Evolutionary conservation across 2,797 vertebrate genomes (phyloP), one percentile per base, ranked within the genome.

Genomic region (Pseudomugil gertrudae): DNA sequence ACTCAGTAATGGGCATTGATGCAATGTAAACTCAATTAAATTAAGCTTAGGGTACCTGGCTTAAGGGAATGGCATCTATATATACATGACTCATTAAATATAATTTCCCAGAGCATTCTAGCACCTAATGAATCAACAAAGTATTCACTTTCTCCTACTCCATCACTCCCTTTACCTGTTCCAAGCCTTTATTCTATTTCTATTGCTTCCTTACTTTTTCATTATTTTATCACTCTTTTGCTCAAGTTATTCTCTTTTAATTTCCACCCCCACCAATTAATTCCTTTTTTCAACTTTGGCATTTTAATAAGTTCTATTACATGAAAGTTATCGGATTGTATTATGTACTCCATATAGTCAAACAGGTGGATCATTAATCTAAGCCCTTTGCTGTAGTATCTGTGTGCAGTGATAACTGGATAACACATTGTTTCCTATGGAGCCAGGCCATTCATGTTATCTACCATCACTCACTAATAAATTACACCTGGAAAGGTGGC

Each of bases 311-410:
- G 76, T 50, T 50, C 55, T 80, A 62, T 79, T 74, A 57, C 74
- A 74, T 73, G 65, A 74, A 66, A 58, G 58, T 69, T 63, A 79
- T 13, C 14, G n/a, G 9, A 47, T 47, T 47, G 76, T 74, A 87
- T 85, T 64, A 67, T 77, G 69, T 66, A 72, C 70, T 85, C 71
- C 72, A 73, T 84, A 78, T 77, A 84, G 77, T 86, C 77, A 60
- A 76, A 87, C 75, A 85, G 86, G 77, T 72, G 80, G 67, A 80
- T 85, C 87, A 92, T 92, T 91, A 91, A 91, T 93, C 88, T 85
- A 38, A 85, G 75, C 53, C 69, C 60, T 77, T 74, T 81, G 70
- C 70, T 66, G 57, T 76, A 79, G 78, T 84, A 76, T 75, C 78
- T 81, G 64, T 82, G 80, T 84, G 84, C 74, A 83, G 69, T 80